Evolutionary conservation across 1,140 invertebrate genomes (phyloP).

Genomic region (Drosophila kikkawai): DNA sequence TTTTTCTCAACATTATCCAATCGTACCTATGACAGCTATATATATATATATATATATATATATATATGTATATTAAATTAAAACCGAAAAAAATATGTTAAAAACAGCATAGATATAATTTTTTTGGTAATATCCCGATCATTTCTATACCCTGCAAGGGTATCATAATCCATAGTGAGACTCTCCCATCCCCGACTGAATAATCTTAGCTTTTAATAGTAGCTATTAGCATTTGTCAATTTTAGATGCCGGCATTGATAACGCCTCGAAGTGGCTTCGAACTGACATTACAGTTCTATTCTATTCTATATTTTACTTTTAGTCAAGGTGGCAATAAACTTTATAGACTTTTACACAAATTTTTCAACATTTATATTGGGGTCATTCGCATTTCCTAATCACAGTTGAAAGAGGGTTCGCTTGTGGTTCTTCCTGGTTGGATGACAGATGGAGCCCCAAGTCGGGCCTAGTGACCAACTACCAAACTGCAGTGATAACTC

Average conservation of each 20-base stretch:
- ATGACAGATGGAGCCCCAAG: slow-evolving; percentile 1
- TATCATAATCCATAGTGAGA: no score
- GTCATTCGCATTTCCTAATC: slow-evolving; percentile 1
- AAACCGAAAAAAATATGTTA: no score
- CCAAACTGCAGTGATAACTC: slow-evolving; percentile 45
- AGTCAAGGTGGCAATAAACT: neutral
- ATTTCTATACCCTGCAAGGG: no score
- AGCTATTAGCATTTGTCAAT: slow-evolving; percentile 10
- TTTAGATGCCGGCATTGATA: slow-evolving; percentile 17
- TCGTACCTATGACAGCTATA: no score
- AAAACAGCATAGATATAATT: no score
- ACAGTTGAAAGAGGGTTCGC: neutral
- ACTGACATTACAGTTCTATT: neutral
- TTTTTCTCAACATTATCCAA: no score
- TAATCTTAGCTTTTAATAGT: slow-evolving; percentile 1
- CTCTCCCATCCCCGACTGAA: neutral
- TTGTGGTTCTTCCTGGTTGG: slow-evolving; percentile 2
- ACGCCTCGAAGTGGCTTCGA: neutral
- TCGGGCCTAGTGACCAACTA: slow-evolving; percentile 34
- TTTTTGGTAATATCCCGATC: no score
- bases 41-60: no score
- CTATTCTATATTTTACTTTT: neutral
- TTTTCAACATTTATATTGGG: neutral
- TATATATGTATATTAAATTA: no score
- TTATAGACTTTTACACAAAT: neutral